phyloP scores from a whole-genome alignment of 2,888 invertebrate species.

The Cerastis leucographa region DNA sequence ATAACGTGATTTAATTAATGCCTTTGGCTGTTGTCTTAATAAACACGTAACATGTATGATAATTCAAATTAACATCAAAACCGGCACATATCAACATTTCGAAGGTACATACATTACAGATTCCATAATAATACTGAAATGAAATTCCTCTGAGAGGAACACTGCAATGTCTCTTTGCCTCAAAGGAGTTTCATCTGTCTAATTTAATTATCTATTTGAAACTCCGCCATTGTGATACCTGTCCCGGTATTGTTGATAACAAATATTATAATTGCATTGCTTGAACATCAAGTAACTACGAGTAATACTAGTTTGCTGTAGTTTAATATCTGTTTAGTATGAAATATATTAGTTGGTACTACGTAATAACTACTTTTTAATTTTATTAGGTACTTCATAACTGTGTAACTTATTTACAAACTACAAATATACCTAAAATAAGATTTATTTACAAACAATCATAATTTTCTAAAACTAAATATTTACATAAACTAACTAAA shows the following conservation, averaged over 20 bases:
- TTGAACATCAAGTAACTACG: slow-evolving; percentile 47
- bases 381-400: too few relatives aligned
- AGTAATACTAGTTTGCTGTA: slow-evolving; percentile 18
- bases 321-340: slow-evolving; percentile 23
- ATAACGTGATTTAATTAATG: not conserved
- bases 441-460: too few relatives aligned
- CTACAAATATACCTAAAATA: too few relatives aligned
- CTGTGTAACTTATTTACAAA: too few relatives aligned
- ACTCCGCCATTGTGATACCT: slow-evolving; percentile 68
- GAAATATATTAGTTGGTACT: not conserved
- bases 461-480: too few relatives aligned
- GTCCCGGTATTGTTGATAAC: slow-evolving; percentile 66
- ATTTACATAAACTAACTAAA: too few relatives aligned
- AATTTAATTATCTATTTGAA: slow-evolving; percentile 84
- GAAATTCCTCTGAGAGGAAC: slow-evolving; percentile 52
- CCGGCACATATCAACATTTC: not conserved
- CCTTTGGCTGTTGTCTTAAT: not conserved
- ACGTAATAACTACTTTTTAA: not conserved
- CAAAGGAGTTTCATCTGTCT: slow-evolving; percentile 76
- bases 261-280: slow-evolving; percentile 66
- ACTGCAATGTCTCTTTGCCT: slow-evolving; percentile 56
- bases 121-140: slow-evolving; percentile 50
- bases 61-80: slow-evolving; percentile 4
- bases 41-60: not conserved
- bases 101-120: slow-evolving; percentile 12